These are phyloP conservation scores for Fregetta grallaria DNA, from an alignment of 2,113 vertebrate species.

Conservation along the genomic window DNA sequence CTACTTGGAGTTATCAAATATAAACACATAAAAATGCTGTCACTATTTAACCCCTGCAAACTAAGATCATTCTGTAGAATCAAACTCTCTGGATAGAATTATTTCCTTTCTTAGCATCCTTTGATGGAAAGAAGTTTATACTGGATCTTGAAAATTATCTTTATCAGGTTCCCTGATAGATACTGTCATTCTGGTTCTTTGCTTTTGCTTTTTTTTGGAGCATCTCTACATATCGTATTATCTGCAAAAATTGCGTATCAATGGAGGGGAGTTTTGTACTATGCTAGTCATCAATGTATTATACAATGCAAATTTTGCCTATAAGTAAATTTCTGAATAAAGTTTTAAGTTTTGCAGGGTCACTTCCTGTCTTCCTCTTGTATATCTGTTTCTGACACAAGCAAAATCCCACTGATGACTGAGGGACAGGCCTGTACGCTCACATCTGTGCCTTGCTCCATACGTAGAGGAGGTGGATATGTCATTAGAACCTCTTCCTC, in stretches of 20 bases:
- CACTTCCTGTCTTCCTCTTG: not conserved
- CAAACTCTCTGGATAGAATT: not conserved
- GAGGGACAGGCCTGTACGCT: not conserved
- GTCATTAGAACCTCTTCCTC: not conserved
- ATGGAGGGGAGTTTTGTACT: not conserved
- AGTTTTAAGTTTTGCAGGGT: not conserved
- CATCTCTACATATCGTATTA: not conserved
- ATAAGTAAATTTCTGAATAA: not conserved
- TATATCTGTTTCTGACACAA: not conserved
- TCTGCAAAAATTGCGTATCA: not conserved
- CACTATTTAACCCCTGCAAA: not conserved
- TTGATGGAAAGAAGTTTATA: not conserved
- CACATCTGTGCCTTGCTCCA: not conserved
- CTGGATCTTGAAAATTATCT: not conserved
- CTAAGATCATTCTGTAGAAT: not conserved
- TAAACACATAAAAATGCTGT: not conserved
- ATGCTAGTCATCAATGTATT: not conserved
- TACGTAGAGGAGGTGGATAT: not conserved
- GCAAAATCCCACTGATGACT: not conserved
- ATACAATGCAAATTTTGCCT: not conserved
- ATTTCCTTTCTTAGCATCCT: not conserved
- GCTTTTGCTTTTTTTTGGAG: not conserved
- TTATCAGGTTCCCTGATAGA: not conserved
- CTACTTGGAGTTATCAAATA: not conserved
- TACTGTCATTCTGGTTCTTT: not conserved